Percentiles rank a stretch among this genome's conserved stretches.
These are phyloP conservation scores for Plebejus anna DNA, from an alignment of 2,888 invertebrate genomes.

Conservation along the genomic window DNA sequence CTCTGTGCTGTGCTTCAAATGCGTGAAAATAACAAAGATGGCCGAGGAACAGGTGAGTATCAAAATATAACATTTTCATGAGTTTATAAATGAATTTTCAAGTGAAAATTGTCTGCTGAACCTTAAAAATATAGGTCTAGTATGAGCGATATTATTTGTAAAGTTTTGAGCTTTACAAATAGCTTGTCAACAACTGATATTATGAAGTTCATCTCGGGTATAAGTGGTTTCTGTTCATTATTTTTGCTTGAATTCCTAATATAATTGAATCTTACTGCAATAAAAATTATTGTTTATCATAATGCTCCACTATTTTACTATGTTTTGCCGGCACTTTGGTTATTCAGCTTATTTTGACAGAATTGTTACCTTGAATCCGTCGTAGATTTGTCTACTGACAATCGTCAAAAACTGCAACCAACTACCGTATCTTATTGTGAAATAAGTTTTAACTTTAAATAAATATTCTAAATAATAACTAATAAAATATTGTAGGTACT, in stretches of 20 bases:
- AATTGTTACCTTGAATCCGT: constrained; percentile 30
- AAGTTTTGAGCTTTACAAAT: constrained; percentile 14
- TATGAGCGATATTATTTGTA: constrained; percentile 11
- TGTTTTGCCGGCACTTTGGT: constrained; percentile 63
- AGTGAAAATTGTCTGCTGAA: constrained; percentile 19
- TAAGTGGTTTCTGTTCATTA: constrained; percentile 25
- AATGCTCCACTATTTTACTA: neutral
- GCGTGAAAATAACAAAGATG: constrained; percentile 83
- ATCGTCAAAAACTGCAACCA: constrained; percentile 10
- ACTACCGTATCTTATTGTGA: neutral
- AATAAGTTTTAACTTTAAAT: neutral
- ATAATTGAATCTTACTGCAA: neutral
- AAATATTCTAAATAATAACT: neutral
- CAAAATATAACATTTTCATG: constrained; percentile 67
- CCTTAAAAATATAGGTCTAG: constrained; percentile 21
- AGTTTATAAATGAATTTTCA: constrained; percentile 58
- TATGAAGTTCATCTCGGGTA: constrained; percentile 14
- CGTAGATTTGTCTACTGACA: neutral
- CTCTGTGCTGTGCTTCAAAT: constrained; percentile 52
- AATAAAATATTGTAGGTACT: neutral
- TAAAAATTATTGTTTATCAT: neutral
- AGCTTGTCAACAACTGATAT: constrained; percentile 24
- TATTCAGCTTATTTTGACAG: constrained; percentile 43
- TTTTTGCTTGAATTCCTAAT: constrained; percentile 3
- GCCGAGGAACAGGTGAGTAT: constrained; percentile 88